phyloP scores from a whole-genome alignment of 2,888 invertebrate genomes.

The Drosophila kambysellisi region DNA sequence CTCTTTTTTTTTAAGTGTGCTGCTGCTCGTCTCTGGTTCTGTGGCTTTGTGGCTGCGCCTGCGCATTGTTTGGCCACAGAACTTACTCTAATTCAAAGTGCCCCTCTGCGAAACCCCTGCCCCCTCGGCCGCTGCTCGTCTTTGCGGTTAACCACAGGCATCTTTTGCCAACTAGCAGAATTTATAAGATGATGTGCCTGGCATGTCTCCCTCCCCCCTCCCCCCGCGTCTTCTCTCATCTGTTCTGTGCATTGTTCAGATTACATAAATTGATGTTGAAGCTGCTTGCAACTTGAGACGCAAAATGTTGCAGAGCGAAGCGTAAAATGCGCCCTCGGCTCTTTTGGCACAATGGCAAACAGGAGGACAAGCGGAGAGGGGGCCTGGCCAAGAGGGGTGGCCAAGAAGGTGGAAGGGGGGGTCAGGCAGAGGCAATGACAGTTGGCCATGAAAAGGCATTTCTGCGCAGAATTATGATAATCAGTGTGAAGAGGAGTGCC shows the following conservation, averaged over 20 bases:
- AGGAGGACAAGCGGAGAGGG: background rate
- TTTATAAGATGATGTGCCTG: slow-evolving; percentile 78
- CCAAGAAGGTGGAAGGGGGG: background rate
- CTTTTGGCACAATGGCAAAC: slow-evolving; percentile 30
- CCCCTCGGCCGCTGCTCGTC: slow-evolving; percentile 11
- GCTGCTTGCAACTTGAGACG: slow-evolving; percentile 72
- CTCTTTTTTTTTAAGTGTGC: background rate
- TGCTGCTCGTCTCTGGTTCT: slow-evolving; percentile 2
- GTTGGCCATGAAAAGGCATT: slow-evolving; percentile 56
- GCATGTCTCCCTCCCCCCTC: slow-evolving; percentile 6
- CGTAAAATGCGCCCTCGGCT: slow-evolving; percentile 50
- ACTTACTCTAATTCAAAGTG: slow-evolving; percentile 60
- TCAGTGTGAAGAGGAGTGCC: slow-evolving; percentile 40
- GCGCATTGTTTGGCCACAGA: slow-evolving; percentile 55
- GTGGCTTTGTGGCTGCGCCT: slow-evolving; percentile 37
- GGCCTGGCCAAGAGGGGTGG: background rate
- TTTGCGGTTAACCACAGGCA: slow-evolving; percentile 76
- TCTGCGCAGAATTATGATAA: slow-evolving; percentile 53
- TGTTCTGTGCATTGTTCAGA: slow-evolving; percentile 60
- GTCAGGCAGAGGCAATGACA: slow-evolving; percentile 41
- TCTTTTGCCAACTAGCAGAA: slow-evolving; percentile 67
- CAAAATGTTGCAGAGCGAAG: slow-evolving; percentile 59
- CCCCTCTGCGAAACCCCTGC: slow-evolving; percentile 3
- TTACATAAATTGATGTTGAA: slow-evolving; percentile 78
- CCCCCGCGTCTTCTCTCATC: slow-evolving; percentile 10